Evolutionary conservation across 1,140 invertebrate genomes (phyloP), one percentile per base, ranked within the genome.

Genomic region (Contarinia nasturtii): DNA sequence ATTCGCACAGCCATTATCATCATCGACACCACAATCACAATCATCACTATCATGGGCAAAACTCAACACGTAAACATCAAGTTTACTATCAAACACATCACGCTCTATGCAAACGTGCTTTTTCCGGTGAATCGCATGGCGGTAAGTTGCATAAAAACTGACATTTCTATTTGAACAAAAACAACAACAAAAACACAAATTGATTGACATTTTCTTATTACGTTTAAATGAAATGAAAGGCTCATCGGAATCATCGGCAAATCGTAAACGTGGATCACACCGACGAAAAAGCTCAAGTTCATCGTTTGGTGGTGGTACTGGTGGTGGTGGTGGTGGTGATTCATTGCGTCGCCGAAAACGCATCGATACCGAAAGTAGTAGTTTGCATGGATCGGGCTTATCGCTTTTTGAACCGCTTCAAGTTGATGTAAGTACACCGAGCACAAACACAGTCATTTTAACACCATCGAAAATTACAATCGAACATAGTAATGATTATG

Each of bases 141-240:
- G n/a, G 59, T 49, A 58, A 63, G 49, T 59, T 63, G 7, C 49
- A 60, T 34, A 58, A 61, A 12, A 51, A 55, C 8, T 57, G 57
- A 33, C 49, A 50, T 21, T 56, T 55, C 47, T 15, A 18, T 37
- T 56, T 55, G 54, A 60, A 53, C 36, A 48, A 55, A 10, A 58
- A 57, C 2, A 52, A 58, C 46, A 57, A 57, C 0, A 57, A 63
- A 33, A 38, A 63, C 2, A 59, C 59, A n/a, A n/a, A n/a, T n/a
- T n/a, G n/a, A n/a, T n/a, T n/a, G n/a, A n/a, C n/a, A n/a, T n/a
- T n/a, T n/a, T n/a, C 4, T 22, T 18, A 17, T 33, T 45, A 7
- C 44, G 34, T n/a, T 45, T 45, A 34, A 11, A 27, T 2, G 22
- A 44, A 27, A 22, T 15, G 7, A 12, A 22, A 8, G 18, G 19